Percentiles rank a stretch among this genome's conserved stretches.
phyloP scores from a whole-genome alignment of 2,797 vertebrate genomes.

The Valencia hispanica region DNA sequence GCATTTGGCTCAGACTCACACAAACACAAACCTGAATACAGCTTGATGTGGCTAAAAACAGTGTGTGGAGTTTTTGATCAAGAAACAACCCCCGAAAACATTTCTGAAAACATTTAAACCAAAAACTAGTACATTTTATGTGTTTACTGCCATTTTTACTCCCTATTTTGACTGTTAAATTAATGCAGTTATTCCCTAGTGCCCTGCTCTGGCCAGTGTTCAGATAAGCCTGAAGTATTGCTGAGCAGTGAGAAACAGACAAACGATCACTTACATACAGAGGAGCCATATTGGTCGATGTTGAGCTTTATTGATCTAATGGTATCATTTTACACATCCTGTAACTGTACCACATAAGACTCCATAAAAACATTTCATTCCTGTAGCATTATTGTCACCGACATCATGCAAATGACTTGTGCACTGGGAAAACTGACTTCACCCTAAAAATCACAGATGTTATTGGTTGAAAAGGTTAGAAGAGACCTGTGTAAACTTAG shows the following conservation, averaged over 20 bases:
- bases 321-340: slow-evolving; percentile 33
- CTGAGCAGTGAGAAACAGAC: slow-evolving; percentile 42
- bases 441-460: not conserved
- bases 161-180: not conserved
- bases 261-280: slow-evolving; percentile 34
- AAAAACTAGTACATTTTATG: not conserved
- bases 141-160: not conserved
- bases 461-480: not conserved
- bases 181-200: slow-evolving; percentile 10
- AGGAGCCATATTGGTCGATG: slow-evolving; percentile 44
- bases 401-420: not conserved
- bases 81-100: not conserved
- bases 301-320: slow-evolving; percentile 47
- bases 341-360: slow-evolving; percentile 25
- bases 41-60: slow-evolving; percentile 6
- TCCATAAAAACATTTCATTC: slow-evolving; percentile 5
- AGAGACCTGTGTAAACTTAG: not conserved
- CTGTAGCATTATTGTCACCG: not conserved
- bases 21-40: slow-evolving; percentile 28
- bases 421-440: not conserved
- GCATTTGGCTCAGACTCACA: slow-evolving; percentile 41
- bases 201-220: slow-evolving; percentile 11
- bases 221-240: slow-evolving; percentile 29
- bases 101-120: not conserved
- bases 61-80: not conserved